These are phyloP conservation scores for Scaptomyza hsui DNA, from an alignment of 1,140 invertebrate genomes.

Conservation along the genomic window DNA sequence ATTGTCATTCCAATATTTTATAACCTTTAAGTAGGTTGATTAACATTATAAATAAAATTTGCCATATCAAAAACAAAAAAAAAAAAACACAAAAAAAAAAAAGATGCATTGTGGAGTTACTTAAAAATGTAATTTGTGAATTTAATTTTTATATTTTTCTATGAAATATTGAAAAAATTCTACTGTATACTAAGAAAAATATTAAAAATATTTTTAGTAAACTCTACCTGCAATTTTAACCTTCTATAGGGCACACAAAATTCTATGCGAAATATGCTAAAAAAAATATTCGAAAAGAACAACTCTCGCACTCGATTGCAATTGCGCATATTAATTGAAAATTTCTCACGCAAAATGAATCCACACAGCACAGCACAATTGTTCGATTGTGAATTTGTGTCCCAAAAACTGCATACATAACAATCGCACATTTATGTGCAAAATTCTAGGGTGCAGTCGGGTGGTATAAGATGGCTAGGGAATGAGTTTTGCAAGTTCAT, in stretches of 20 bases:
- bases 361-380: conserved; percentile 24
- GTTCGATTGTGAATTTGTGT: conserved; percentile 42
- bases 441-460: background rate
- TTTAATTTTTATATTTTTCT: no score
- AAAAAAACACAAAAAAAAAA: no score
- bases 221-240: no score
- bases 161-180: no score
- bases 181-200: background rate
- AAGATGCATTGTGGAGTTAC: no score
- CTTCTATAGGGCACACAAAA: conserved; percentile 22
- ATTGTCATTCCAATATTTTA: no score
- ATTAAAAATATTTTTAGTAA: background rate
- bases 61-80: no score
- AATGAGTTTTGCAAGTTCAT: conserved; percentile 25
- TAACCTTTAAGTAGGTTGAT: no score
- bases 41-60: no score
- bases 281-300: conserved; percentile 9
- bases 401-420: conserved; percentile 43
- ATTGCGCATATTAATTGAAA: conserved; percentile 78
- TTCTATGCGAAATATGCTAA: conserved; percentile 69
- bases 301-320: conserved; percentile 51
- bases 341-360: conserved; percentile 69
- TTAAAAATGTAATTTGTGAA: no score
- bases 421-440: conserved; percentile 21
- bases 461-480: background rate